Percentiles rank a stretch among this genome's conserved stretches.
Evolutionary conservation across 2,113 vertebrate genomes (phyloP).

Genomic region (Oncorhynchus nerka): DNA sequence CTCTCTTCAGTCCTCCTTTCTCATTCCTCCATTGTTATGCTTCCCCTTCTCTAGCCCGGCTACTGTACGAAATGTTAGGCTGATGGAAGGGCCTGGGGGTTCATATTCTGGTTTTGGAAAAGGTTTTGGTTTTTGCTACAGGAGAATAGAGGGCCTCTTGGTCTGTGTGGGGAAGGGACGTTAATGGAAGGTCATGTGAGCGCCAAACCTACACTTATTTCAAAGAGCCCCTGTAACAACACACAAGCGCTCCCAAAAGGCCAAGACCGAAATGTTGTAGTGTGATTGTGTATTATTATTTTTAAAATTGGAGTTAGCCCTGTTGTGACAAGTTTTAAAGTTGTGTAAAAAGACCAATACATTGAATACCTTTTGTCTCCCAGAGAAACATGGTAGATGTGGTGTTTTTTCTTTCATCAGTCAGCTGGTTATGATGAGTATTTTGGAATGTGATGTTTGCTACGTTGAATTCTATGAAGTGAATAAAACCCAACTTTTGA

Average conservation of each 20-base stretch:
- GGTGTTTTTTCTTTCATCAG: slow-evolving; percentile 17
- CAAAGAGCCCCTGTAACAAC: not conserved
- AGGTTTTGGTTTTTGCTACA: no score
- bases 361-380: not conserved
- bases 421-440: slow-evolving; percentile 13
- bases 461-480: slow-evolving; percentile 43
- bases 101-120: no score
- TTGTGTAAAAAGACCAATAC: slow-evolving; percentile 39
- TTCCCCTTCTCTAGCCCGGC: no score
- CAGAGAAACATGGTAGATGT: not conserved
- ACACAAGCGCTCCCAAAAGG: not conserved
- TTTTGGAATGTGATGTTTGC: slow-evolving; percentile 31
- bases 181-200: no score
- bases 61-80: no score
- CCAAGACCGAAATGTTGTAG: not conserved
- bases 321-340: slow-evolving; percentile 32
- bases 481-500: slow-evolving; percentile 25
- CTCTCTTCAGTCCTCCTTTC: not conserved
- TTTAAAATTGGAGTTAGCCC: slow-evolving; percentile 5
- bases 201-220: no score
- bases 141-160: no score
- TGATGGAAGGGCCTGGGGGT: no score
- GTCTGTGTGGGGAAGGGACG: no score
- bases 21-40: no score
- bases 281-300: not conserved